These are phyloP conservation scores for Pyxicephalus adspersus DNA, from an alignment of 2,113 vertebrate genomes.

Conservation along the genomic window DNA sequence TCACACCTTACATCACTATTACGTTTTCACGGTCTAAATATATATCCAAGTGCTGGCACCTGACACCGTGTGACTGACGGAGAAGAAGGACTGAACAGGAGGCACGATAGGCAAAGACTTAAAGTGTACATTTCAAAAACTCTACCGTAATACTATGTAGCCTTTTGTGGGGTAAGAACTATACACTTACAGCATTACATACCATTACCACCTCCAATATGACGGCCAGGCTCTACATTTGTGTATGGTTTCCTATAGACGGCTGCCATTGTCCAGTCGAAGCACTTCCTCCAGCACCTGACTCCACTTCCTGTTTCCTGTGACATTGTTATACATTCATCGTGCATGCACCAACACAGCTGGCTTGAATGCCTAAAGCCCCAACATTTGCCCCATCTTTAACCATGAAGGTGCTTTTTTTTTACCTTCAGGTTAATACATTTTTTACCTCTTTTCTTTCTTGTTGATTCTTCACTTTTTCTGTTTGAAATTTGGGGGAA, in stretches of 20 bases:
- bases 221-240: not conserved
- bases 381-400: not conserved
- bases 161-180: too few species aligned
- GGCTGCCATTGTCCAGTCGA: not conserved
- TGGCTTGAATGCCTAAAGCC: not conserved
- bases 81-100: not conserved
- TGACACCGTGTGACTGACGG: slow-evolving; percentile 25
- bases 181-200: not conserved
- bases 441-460: slow-evolving; percentile 1
- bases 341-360: not conserved
- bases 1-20: slow-evolving; percentile 17
- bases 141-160: not conserved
- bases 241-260: not conserved
- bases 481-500: not conserved
- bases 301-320: slow-evolving; percentile 5
- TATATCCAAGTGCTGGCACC: slow-evolving; percentile 7
- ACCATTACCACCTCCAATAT: not conserved
- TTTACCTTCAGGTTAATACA: not conserved
- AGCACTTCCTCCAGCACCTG: not conserved
- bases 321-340: not conserved
- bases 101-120: not conserved
- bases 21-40: slow-evolving; percentile 38
- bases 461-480: slow-evolving; percentile 2
- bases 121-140: not conserved
- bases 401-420: not conserved